Percentiles rank a stretch among this genome's conserved stretches.
Conservation (phyloP, 2,888 invertebrate species). For the Agriopis marginaria region DNA sequence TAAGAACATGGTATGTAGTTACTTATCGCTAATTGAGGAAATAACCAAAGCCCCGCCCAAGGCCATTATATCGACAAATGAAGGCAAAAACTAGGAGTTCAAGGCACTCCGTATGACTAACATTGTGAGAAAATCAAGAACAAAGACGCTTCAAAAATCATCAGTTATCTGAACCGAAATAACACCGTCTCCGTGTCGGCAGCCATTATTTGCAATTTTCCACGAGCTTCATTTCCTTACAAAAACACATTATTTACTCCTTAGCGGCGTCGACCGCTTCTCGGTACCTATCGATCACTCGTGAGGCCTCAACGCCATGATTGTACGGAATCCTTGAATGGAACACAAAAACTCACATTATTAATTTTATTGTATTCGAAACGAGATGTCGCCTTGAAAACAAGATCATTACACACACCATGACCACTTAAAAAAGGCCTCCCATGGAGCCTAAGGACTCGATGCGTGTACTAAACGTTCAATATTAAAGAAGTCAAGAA, state of each 20-base stretch:
- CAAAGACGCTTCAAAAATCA: conserved; percentile 60
- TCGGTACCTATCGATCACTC: conserved; percentile 53
- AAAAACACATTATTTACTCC: conserved; percentile 39
- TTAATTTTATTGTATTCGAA: conserved; percentile 76
- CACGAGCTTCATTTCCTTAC: conserved; percentile 34
- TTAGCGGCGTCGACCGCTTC: conserved; percentile 49
- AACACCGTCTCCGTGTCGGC: conserved; percentile 7
- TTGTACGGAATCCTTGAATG: conserved; percentile 73
- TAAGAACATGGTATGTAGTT: conserved; percentile 31
- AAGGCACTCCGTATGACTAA: conserved; percentile 72
- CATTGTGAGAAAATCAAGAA: conserved; percentile 67
- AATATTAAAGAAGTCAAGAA: conserved; percentile 51
- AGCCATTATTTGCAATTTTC: conserved; percentile 33
- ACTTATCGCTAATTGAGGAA: conserved; percentile 75
- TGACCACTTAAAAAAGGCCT: conserved; percentile 64
- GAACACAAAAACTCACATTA: conserved; percentile 76
- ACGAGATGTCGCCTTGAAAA: conserved; percentile 79
- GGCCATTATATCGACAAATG: conserved; percentile 71
- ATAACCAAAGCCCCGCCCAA: conserved; percentile 68
- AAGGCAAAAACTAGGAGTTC: conserved; percentile 75
- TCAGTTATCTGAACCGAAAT: conserved; percentile 38
- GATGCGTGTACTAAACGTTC: conserved; percentile 41
- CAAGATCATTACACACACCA: conserved; percentile 67
- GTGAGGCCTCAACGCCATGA: conserved; percentile 52
- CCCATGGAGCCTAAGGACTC: conserved; percentile 48